A percentile compares a stretch with the other conserved stretches of the same genome.
Evolutionary conservation across 2,113 vertebrate species (phyloP).

Genomic region (Elgaria multicarinata): DNA sequence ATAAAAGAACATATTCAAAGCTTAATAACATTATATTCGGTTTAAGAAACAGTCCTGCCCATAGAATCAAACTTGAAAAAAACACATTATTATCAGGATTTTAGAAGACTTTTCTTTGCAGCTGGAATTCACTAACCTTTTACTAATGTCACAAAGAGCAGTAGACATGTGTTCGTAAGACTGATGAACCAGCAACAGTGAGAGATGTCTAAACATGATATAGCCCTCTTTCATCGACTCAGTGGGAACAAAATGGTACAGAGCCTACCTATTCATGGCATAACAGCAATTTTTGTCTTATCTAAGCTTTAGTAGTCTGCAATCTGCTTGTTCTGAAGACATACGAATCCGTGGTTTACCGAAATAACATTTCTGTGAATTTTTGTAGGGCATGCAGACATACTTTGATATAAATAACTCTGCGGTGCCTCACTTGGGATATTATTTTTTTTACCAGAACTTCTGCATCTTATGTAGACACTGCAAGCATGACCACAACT

Average conservation of each 20-base stretch:
- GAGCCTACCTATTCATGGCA: not conserved
- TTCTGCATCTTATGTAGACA: not conserved
- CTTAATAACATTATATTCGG: slow-evolving; percentile 18
- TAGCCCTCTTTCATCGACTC: not conserved
- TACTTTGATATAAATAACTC: slow-evolving; percentile 2
- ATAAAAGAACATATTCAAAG: not conserved
- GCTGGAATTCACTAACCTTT: not conserved
- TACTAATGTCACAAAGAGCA: not conserved
- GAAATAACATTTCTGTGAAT: not conserved
- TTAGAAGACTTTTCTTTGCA: not conserved
- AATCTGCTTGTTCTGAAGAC: not conserved
- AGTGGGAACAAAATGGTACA: not conserved
- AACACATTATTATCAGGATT: not conserved
- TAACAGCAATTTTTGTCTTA: not conserved
- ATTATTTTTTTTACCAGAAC: rapidly evolving
- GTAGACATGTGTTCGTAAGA: not conserved
- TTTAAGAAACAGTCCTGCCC: not conserved
- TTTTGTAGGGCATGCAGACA: not conserved
- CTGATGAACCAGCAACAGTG: not conserved
- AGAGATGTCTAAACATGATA: not conserved
- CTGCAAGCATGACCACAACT: not conserved
- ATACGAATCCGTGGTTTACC: not conserved
- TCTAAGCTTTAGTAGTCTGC: not conserved
- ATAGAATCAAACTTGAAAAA: not conserved
- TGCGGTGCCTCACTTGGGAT: not conserved